A percentile compares a stretch with the other conserved stretches of the same genome.
These are phyloP conservation scores for Pseudococcus viburni DNA, from an alignment of 2,888 invertebrate genomes.

Conservation along the genomic window DNA sequence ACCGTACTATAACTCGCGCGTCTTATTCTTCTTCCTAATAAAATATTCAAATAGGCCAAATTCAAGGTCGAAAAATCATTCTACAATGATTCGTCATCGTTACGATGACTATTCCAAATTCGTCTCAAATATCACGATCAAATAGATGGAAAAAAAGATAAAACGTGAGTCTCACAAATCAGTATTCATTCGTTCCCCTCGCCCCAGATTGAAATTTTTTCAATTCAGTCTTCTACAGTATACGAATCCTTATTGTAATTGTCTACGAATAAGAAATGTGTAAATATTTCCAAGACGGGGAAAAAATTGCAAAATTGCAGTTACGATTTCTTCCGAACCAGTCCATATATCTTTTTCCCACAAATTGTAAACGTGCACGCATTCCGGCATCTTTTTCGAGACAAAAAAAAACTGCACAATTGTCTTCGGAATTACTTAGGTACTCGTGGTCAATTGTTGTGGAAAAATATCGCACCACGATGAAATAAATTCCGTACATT, in stretches of 20 bases:
- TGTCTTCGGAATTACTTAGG: too few relatives aligned
- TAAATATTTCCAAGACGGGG: not conserved
- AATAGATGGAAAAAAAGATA: not conserved
- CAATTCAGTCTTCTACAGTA: not conserved
- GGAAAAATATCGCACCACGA: not conserved
- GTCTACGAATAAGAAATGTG: not conserved
- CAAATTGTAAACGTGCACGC: conserved; percentile 28
- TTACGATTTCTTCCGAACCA: not conserved
- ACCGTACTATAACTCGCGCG: not conserved
- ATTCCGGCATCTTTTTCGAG: conserved; percentile 19
- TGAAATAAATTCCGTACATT: not conserved
- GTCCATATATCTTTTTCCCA: conserved; percentile 35
- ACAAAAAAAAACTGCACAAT: conserved; percentile 25
- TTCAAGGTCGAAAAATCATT: conserved; percentile 43
- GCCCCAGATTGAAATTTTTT: not conserved
- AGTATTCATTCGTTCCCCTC: not conserved
- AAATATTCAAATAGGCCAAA: conserved; percentile 48
- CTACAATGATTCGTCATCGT: conserved; percentile 46
- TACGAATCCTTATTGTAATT: not conserved
- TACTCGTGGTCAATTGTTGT: not conserved
- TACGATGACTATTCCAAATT: conserved; percentile 17
- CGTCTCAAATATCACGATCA: conserved; percentile 41
- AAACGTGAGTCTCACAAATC: conserved; percentile 32
- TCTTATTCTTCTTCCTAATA: conserved; percentile 18
- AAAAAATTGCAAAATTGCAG: not conserved